Evolutionary conservation across 2,113 vertebrate genomes (phyloP), one percentile per base, ranked within the genome.

Genomic region (Cyrtonyx montezumae): DNA sequence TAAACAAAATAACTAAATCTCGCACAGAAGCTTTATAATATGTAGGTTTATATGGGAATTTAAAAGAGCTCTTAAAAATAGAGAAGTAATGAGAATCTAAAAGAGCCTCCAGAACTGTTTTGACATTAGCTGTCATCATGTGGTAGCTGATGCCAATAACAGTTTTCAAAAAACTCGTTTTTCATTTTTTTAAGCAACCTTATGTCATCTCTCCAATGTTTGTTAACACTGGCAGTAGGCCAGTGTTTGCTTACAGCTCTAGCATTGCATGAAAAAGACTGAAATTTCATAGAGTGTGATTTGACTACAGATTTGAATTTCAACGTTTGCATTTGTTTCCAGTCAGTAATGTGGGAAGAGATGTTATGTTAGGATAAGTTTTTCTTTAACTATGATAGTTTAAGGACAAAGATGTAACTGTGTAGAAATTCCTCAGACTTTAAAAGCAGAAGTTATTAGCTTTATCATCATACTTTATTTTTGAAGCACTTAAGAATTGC

Each of bases 181-280:
- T 83, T 80, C 83, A 55, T 55, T 51, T 43, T 45, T 91, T 75
- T 74, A 71, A 90, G 84, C 63, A 95, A 62, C 87, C 89, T 91
- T 94, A 83, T 94, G 87, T 85, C 30, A 37, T 89, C 53, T 80
- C 68, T 91, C 53, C 65, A 78, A 13, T 80, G 59, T 95, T 71
- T 92, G 79, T 88, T 90, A 90, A 80, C 46, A 0, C 74, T 96
- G 95, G 93, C 95, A 83, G 89, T 13, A 79, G 78, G 89, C 93
- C 93, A 94, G 43, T 70, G 18, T 92, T 94, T 95, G 84, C 66
- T 81, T 74, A 68, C 83, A 75, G 61, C 75, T 89, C 93, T 59
- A 20, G 87, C 42, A 70, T 4, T 87, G 70, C 59, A 70, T 82
- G 84, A 63, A 62, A 89, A 79, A 63, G 70, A 59, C 75, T 59